Evolutionary conservation across 2,113 vertebrate species (phyloP), one percentile per base, ranked within the genome.

Genomic region (Phyllostomus hastatus): DNA sequence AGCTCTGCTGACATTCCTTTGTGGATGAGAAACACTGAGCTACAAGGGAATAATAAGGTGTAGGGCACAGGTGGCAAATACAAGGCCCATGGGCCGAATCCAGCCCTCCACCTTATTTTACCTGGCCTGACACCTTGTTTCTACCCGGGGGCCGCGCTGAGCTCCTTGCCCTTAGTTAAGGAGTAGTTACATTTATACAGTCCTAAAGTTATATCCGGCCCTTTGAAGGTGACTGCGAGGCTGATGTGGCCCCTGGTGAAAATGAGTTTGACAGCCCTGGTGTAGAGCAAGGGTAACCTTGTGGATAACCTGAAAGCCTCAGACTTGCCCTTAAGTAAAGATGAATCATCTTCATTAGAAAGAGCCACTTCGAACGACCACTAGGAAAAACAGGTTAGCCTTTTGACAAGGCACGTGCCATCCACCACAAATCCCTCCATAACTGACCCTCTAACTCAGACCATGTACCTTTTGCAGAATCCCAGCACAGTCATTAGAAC

Each of bases 381-480:
- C 54, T 57, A 94, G 43, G 66, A 87, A 69, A 94, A 95, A 84
- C 50, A 70, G 22, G 48, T 94, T 33, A 89, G 52, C 26, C 22
- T 75, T 76, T 91, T 78, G 20, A 7, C 57, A 84, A 89, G 33
- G 52, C 75, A 89, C 35, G 14, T 88, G 90, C 94, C 46, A 79
- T 48, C 7, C 19, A 92, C 17, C 80, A 46, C 38, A 57, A 50
- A 43, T 89, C 12, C 66, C 82, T 87, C 85, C 48, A 67, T 75
- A 94, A 73, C 86, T 95, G 41, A 93, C 54, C 88, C 20, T 87
- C 54, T 24, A 93, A 84, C 66, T 57, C 14, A 92, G 43, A 75
- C 14, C 20, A 64, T 28, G 38, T 50, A 35, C 31, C 67, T 88
- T 91, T 81, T 72, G 91, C 41, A 95, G 54, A 96, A 97, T 78